phyloP scores from a whole-genome alignment of 2,797 vertebrate species.

The Acipenser transmontanus region DNA sequence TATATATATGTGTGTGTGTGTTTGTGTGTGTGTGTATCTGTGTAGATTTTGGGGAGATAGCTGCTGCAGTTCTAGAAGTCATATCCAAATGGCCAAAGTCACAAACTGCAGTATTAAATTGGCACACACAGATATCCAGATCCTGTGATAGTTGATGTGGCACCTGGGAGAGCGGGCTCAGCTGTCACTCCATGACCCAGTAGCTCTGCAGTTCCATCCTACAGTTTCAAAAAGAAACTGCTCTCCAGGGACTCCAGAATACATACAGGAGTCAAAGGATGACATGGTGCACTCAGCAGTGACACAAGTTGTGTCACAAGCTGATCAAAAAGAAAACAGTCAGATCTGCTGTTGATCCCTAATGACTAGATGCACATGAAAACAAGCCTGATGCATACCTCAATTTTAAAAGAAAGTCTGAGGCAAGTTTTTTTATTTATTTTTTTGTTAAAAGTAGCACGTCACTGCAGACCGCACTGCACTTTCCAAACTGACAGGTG shows the following conservation, averaged over 20 bases:
- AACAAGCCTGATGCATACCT: neutral
- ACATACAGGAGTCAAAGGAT: constrained; percentile 53
- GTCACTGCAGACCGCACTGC: too few species aligned
- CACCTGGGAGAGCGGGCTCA: constrained; percentile 58
- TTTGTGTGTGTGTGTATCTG: too few species aligned
- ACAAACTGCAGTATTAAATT: constrained; percentile 57
- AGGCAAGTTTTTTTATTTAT: too few species aligned
- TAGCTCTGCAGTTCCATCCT: constrained; percentile 46
- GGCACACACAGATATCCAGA: constrained; percentile 45
- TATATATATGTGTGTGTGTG: too few species aligned
- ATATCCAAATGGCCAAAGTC: constrained; percentile 44
- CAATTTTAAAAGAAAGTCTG: too few species aligned
- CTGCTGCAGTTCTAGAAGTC: neutral
- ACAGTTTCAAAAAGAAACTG: constrained; percentile 44
- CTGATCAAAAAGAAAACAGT: constrained; percentile 23
- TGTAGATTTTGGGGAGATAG: too few species aligned
- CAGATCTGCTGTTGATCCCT: neutral
- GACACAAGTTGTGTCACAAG: constrained; percentile 41
- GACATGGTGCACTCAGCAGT: constrained; percentile 23
- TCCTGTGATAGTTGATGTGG: constrained; percentile 34
- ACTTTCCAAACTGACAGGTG: too few species aligned
- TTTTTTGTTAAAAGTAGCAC: too few species aligned
- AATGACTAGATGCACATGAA: neutral
- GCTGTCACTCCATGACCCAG: constrained; percentile 68
- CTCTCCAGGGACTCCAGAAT: constrained; percentile 44